phyloP scores from a whole-genome alignment of 2,797 vertebrate species.

The Xyrichtys novacula region DNA sequence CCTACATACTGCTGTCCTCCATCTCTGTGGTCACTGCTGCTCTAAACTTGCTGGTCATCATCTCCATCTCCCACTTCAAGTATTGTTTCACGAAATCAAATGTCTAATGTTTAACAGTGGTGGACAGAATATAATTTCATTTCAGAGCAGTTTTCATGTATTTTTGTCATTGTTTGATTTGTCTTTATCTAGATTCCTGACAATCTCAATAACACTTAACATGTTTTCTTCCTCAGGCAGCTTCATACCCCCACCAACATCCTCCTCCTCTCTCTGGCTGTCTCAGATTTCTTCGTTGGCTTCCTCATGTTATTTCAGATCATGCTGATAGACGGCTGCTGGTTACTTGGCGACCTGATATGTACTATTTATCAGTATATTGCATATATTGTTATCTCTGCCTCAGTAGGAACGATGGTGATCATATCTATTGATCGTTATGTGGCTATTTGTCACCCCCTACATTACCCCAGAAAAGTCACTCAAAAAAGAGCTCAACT shows the following conservation, averaged over 20 bases:
- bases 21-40: slow-evolving; percentile 53
- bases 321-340: slow-evolving; percentile 19
- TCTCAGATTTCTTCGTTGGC: slow-evolving; percentile 38
- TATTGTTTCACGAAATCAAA: fast-evolving
- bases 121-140: no score
- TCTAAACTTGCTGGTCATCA: slow-evolving; percentile 81
- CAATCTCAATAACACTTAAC: background rate
- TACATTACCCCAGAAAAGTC: slow-evolving; percentile 38
- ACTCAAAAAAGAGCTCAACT: slow-evolving; percentile 22
- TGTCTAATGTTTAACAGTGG: background rate
- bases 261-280: slow-evolving; percentile 54
- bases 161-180: background rate
- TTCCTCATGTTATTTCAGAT: slow-evolving; percentile 34
- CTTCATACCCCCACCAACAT: slow-evolving; percentile 51
- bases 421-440: slow-evolving; percentile 56
- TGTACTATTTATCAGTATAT: slow-evolving; percentile 34
- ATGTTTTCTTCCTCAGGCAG: slow-evolving; percentile 31
- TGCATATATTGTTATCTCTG: slow-evolving; percentile 17
- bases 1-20: slow-evolving; percentile 35
- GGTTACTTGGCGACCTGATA: slow-evolving; percentile 32
- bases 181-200: background rate
- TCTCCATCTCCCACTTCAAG: slow-evolving; percentile 35
- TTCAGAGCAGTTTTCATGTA: no score
- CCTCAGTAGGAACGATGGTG: slow-evolving; percentile 50
- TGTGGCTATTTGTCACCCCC: slow-evolving; percentile 43